Evolutionary conservation across 2,888 invertebrate species (phyloP).

Genomic region (Dryocosmus kuriphilus): DNA sequence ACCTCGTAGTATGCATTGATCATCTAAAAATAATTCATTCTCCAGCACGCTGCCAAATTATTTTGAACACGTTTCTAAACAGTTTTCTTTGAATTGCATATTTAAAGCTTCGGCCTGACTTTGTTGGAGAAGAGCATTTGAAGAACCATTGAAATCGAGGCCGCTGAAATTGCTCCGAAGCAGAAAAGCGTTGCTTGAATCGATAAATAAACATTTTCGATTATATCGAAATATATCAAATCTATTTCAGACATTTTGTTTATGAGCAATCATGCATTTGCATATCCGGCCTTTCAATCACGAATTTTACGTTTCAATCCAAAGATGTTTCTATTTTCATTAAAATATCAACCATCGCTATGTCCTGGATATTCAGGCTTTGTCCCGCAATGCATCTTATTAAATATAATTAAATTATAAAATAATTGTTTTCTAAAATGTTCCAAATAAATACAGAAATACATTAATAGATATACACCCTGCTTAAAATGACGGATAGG

Average conservation of each 20-base stretch:
- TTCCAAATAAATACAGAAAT: too few species aligned
- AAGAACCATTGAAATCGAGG: neutral
- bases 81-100: conserved; percentile 20
- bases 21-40: conserved; percentile 28
- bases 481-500: too few species aligned
- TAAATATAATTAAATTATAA: too few species aligned
- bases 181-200: neutral
- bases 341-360: too few species aligned
- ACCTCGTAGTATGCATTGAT: neutral
- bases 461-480: too few species aligned
- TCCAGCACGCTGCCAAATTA: conserved; percentile 27
- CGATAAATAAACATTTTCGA: neutral
- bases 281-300: too few species aligned
- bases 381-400: too few species aligned
- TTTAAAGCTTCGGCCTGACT: neutral
- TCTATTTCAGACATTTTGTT: neutral
- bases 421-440: too few species aligned
- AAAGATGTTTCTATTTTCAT: too few species aligned
- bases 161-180: neutral
- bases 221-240: neutral
- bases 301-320: too few species aligned
- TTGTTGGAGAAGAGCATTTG: neutral
- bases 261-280: neutral
- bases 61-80: conserved; percentile 7
- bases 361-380: too few species aligned